phyloP scores from a whole-genome alignment of 2,888 invertebrate genomes.

The Barypeithes pellucidus region DNA sequence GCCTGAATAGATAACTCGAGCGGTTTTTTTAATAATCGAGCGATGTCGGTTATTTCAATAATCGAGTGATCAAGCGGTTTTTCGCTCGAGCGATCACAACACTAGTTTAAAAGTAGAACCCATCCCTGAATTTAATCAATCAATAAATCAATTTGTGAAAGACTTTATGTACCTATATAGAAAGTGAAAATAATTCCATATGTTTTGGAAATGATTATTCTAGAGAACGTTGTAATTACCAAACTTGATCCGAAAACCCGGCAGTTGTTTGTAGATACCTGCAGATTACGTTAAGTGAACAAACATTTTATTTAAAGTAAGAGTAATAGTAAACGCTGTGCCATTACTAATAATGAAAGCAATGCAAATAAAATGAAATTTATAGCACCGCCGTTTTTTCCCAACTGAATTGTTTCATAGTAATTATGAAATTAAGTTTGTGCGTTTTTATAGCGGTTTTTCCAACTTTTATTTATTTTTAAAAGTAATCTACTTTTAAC shows the following conservation, averaged over 20 bases:
- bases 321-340: slow-evolving; percentile 10
- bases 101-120: no score
- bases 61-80: no score
- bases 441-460: background rate
- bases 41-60: no score
- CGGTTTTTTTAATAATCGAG: no score
- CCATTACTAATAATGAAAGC: slow-evolving; percentile 13
- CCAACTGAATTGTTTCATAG: background rate
- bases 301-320: slow-evolving; percentile 14
- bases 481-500: no score
- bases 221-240: background rate
- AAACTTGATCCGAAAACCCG: background rate
- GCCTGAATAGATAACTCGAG: no score
- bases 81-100: no score
- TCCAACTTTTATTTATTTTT: background rate
- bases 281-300: slow-evolving; percentile 4
- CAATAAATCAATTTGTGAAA: no score
- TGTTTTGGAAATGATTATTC: background rate
- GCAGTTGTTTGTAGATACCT: background rate
- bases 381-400: background rate
- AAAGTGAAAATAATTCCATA: background rate
- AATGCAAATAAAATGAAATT: slow-evolving; percentile 8
- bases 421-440: background rate
- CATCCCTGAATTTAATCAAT: no score
- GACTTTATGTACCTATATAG: background rate